A percentile compares a stretch with the other conserved stretches of the same genome.
These are phyloP conservation scores for Ectemnius continuus DNA, from an alignment of 2,888 invertebrate species.

Conservation along the genomic window DNA sequence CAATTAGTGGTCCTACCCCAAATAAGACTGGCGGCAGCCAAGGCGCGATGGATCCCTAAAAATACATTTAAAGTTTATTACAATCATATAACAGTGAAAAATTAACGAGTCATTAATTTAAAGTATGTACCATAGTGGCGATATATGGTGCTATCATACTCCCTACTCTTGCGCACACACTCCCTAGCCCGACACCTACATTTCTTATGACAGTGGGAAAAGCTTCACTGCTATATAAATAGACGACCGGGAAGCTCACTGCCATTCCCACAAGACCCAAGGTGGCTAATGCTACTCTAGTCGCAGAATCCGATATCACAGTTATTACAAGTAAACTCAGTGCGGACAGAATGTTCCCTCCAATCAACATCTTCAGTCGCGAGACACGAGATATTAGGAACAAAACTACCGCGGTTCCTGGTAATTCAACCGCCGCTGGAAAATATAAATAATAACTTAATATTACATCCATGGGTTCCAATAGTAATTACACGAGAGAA, in stretches of 20 bases:
- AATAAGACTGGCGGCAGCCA: conserved; percentile 78
- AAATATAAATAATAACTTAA: conserved; percentile 20
- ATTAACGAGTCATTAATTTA: background rate
- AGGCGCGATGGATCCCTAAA: conserved; percentile 62
- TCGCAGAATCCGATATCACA: conserved; percentile 63
- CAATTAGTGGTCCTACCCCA: conserved; percentile 77
- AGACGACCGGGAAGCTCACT: conserved; percentile 91
- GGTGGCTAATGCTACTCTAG: conserved; percentile 83
- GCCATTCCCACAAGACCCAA: conserved; percentile 90
- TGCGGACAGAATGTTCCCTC: conserved; percentile 69
- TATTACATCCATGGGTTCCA: background rate
- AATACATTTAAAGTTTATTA: conserved; percentile 13
- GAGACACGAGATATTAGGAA: conserved; percentile 73
- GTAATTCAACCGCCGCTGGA: conserved; percentile 72
- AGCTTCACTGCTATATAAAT: conserved; percentile 92
- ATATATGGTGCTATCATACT: conserved; percentile 93
- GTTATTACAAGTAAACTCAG: conserved; percentile 66
- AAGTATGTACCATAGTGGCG: conserved; percentile 80
- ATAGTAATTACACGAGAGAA: conserved; percentile 1
- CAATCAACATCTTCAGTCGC: conserved; percentile 71
- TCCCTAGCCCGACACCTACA: conserved; percentile 90
- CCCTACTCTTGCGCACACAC: conserved; percentile 90
- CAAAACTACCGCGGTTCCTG: conserved; percentile 70
- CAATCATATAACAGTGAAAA: background rate
- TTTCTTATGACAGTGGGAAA: conserved; percentile 95